Conservation (phyloP, 2,888 invertebrate genomes). For the Oscheius sp. region DNA sequence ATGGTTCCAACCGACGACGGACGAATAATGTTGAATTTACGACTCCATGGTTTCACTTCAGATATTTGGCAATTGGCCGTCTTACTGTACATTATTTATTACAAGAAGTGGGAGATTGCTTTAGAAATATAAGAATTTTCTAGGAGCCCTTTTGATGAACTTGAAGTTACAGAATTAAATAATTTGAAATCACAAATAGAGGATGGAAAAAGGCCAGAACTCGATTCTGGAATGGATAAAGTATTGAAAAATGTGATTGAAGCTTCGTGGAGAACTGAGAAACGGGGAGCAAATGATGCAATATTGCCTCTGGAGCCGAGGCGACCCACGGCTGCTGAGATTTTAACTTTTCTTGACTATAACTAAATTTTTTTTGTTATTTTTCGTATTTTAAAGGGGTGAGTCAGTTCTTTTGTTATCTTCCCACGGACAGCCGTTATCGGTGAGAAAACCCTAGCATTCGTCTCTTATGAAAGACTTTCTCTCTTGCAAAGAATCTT, state of each 20-base stretch:
- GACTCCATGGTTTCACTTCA: background rate
- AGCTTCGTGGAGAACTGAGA: constrained; percentile 17
- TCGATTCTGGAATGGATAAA: background rate
- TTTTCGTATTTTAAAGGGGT: background rate
- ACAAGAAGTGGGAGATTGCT: background rate
- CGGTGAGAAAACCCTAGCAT: background rate
- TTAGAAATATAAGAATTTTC: background rate
- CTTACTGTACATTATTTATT: background rate
- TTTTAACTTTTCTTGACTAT: constrained; percentile 2
- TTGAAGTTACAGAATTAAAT: background rate
- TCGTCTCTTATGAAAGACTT: too few relatives aligned
- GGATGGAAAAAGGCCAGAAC: background rate
- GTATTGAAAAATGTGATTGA: background rate
- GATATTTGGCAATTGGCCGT: constrained; percentile 2
- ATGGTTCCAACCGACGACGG: background rate
- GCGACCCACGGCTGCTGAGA: background rate
- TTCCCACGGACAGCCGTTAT: too few relatives aligned
- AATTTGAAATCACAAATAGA: background rate
- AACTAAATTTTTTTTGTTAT: background rate
- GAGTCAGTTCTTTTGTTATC: too few relatives aligned
- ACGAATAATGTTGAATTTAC: background rate
- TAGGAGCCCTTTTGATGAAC: background rate
- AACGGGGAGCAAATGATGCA: background rate
- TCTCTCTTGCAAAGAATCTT: too few relatives aligned
- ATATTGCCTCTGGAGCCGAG: background rate